Evolutionary conservation across 1,140 invertebrate genomes (phyloP).

Genomic region (Trichomalopsis sarcophagae): DNA sequence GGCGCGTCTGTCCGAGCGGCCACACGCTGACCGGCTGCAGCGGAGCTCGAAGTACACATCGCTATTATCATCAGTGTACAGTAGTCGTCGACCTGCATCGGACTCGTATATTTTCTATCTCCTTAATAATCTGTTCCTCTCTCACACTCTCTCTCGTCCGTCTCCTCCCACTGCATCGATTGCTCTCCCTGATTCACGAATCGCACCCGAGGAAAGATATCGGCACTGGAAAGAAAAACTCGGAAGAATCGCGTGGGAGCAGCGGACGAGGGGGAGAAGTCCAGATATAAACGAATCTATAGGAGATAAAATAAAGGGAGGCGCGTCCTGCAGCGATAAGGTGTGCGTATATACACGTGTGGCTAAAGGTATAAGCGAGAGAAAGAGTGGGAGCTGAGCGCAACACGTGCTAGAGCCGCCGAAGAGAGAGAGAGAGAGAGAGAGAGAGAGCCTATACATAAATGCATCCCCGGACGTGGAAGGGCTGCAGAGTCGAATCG

Average conservation of each 20-base stretch:
- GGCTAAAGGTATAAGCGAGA: neutral
- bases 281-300: neutral
- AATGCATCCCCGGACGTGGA: slow-evolving; percentile 54
- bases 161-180: neutral
- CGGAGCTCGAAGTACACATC: neutral
- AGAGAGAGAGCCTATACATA: slow-evolving; percentile 45
- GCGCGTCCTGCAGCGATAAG: too few relatives aligned
- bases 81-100: neutral
- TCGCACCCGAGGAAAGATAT: neutral
- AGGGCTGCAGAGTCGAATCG: slow-evolving; percentile 47
- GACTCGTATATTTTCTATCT: neutral
- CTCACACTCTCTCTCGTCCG: neutral
- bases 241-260: neutral
- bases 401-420: neutral
- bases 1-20: neutral
- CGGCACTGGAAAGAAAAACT: neutral
- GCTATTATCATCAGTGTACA: too few relatives aligned
- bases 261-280: neutral
- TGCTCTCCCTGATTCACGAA: neutral
- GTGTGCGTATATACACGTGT: neutral
- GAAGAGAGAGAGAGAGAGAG: neutral
- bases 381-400: neutral
- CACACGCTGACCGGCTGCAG: neutral
- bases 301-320: too few relatives aligned
- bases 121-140: too few relatives aligned